Base-by-base conservation (phyloP, 2,888 invertebrate species). In the Oxytorus armatus region DNA sequence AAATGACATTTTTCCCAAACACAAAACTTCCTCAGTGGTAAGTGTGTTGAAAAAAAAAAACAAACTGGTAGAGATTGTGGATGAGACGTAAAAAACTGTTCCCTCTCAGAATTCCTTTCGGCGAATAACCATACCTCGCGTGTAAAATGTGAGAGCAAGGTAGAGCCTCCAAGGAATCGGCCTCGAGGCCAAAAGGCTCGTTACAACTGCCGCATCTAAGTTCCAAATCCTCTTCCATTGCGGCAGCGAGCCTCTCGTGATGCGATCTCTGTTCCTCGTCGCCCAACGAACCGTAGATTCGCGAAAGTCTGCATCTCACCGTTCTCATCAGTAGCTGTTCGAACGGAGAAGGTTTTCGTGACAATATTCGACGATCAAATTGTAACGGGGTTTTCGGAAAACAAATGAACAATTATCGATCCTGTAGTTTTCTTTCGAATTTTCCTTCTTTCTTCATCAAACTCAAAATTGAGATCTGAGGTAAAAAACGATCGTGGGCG, bases 141-240 rank as follows among this genome's bases (percentile, higher is more conserved):
- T 97, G 97, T 59, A 97, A 94, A 84, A 97, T 97, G 90, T 97
- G 97, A 1, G 97, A 95, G 92, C 97, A 98, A 1, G 97, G 96
- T 84, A 97, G 92, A 14, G 96, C 96, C 85, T 97, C 97, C 51
- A 97, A 93, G 14, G 95, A 94, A 86, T 95, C 95, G 0, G 95
- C 94, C 84, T 95, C 95, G 75, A 95, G 92, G 1, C 96, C 96
- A 82, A 97, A 95, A 1, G 96, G 94, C 83, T 96, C 95, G 75
- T 96, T 95, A 89, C 97, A 97, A 3, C 96, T 95, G 0, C 97
- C 97, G 89, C 98, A 98, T 47, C 95, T 94, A 1, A 98, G 93
- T 83, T 96, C 96, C 82, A 97, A 93, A 83, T 96, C 96, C 82
- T 94, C 93, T 83, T 94, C 94, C 79, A 95, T 91, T 72, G 94